Conservation (phyloP, 1,140 invertebrate genomes). For the Drosophila sucinea region DNA sequence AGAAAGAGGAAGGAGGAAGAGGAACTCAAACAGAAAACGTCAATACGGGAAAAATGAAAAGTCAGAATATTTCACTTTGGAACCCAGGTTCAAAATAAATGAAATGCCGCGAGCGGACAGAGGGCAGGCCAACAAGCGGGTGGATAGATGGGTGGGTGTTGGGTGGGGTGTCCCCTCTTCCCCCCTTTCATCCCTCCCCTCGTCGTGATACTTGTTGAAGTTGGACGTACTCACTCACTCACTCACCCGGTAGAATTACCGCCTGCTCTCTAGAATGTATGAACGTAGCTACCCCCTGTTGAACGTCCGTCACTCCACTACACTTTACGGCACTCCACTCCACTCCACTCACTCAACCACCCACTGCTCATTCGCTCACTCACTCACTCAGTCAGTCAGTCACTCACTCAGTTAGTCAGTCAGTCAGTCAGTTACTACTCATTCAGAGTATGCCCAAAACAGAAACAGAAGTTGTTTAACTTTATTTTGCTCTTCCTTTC, state of each 20-base stretch:
- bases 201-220: constrained; percentile 56
- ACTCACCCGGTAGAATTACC: constrained; percentile 5
- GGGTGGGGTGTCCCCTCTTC: neutral
- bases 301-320: neutral
- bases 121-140: constrained; percentile 25
- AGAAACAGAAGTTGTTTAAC: constrained; percentile 54
- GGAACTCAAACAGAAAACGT: constrained; percentile 18
- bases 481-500: constrained; percentile 23
- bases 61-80: constrained; percentile 41
- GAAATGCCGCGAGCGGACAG: constrained; percentile 31
- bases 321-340: neutral
- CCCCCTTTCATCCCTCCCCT: neutral
- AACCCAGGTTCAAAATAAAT: constrained; percentile 54
- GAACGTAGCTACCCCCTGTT: constrained; percentile 1
- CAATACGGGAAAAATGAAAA: constrained; percentile 67
- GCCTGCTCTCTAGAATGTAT: neutral
- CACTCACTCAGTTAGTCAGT: constrained; percentile 50
- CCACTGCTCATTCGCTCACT: constrained; percentile 24
- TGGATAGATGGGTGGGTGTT: neutral
- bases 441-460: constrained; percentile 62
- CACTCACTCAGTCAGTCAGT: constrained; percentile 47
- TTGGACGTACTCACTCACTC: constrained; percentile 34
- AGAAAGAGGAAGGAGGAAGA: neutral
- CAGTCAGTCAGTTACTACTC: constrained; percentile 53
- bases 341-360: constrained; percentile 8